Conservation (phyloP, 2,888 invertebrate genomes). For the Synanthedon myopaeformis region DNA sequence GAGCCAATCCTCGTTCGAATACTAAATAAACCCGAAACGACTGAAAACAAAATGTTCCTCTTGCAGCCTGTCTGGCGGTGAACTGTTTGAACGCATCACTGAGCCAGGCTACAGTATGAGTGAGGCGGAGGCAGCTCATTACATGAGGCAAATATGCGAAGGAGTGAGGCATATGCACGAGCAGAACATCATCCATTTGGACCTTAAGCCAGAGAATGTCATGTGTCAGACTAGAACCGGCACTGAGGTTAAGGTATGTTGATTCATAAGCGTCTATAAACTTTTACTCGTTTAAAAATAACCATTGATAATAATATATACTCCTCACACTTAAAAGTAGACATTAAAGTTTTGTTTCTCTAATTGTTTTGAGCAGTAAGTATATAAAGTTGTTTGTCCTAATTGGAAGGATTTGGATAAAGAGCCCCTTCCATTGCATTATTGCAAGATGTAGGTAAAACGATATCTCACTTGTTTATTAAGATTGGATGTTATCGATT, state of each 20-base stretch:
- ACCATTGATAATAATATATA: no score
- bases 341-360: background rate
- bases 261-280: background rate
- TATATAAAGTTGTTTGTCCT: no score
- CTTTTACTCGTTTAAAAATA: no score
- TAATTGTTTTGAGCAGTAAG: no score
- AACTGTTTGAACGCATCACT: slow-evolving; percentile 98
- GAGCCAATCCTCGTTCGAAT: background rate
- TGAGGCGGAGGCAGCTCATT: slow-evolving; percentile 98
- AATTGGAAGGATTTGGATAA: no score
- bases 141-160: slow-evolving; percentile 98
- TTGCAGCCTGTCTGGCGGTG: slow-evolving; percentile 94
- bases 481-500: background rate
- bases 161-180: slow-evolving; percentile 99
- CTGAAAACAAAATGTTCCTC: background rate
- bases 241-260: slow-evolving; percentile 86
- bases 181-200: slow-evolving; percentile 97
- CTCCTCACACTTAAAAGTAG: no score
- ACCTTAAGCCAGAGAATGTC: slow-evolving; percentile 98
- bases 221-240: slow-evolving; percentile 98
- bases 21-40: background rate
- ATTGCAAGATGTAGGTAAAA: no score
- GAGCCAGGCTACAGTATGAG: slow-evolving; percentile 99
- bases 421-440: no score
- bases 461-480: background rate